phyloP scores from a whole-genome alignment of 2,113 vertebrate species.

The Odocoileus hemionus region DNA sequence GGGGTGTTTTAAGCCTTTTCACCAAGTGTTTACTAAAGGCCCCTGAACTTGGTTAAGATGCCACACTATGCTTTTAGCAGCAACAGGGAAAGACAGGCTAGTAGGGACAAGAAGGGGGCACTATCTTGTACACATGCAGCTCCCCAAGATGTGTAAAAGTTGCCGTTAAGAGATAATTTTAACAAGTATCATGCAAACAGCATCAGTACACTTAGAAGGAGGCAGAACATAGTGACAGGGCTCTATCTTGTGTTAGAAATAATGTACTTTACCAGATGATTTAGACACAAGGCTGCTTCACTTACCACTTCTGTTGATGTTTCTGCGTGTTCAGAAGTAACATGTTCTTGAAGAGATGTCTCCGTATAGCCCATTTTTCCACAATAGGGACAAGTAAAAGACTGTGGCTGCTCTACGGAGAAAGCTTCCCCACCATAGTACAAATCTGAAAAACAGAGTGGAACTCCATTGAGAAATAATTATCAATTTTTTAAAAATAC shows the following conservation, averaged over 20 bases:
- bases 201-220: neutral
- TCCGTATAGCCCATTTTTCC: constrained; percentile 99
- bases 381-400: constrained; percentile 99
- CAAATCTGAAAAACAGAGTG: constrained; percentile 86
- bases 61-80: neutral
- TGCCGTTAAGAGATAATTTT: neutral
- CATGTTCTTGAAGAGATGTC: constrained; percentile 98
- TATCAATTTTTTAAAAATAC: neutral
- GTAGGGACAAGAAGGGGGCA: neutral
- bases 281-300: constrained; percentile 8
- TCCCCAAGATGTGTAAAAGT: neutral
- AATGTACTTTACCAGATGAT: neutral
- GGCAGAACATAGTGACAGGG: neutral
- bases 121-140: neutral
- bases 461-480: constrained; percentile 39
- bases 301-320: constrained; percentile 99
- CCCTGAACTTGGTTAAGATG: constrained; percentile 10
- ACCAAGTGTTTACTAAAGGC: neutral
- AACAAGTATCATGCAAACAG: neutral
- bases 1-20: neutral
- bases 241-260: neutral
- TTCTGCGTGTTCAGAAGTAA: constrained; percentile 97
- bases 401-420: constrained; percentile 98
- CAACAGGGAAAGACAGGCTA: neutral
- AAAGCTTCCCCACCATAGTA: constrained; percentile 99